phyloP scores from a whole-genome alignment of 2,113 vertebrate species.

The Misgurnus anguillicaudatus region DNA sequence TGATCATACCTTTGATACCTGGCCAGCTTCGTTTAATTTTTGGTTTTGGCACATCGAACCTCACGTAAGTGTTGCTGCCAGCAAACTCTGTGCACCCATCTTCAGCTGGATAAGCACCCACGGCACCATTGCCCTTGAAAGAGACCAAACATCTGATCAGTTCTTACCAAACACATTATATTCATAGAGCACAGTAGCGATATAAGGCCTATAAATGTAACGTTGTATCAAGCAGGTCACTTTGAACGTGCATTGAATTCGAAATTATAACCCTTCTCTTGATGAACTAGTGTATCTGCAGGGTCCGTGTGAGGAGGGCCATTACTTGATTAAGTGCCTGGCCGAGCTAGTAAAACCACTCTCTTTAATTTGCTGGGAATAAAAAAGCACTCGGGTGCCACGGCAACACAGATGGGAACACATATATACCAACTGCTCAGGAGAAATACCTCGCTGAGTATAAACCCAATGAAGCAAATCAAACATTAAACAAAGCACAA shows the following conservation, averaged over 20 bases:
- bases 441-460: background rate
- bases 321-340: constrained; percentile 58
- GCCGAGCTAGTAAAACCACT: constrained; percentile 53
- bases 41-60: constrained; percentile 84
- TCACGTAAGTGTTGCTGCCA: constrained; percentile 78
- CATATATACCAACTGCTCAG: background rate
- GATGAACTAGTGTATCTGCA: constrained; percentile 39
- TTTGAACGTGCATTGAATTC: constrained; percentile 28
- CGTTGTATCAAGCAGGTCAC: constrained; percentile 46
- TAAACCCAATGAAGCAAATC: background rate
- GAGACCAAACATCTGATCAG: constrained; percentile 32
- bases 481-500: background rate
- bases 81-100: constrained; percentile 69
- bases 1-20: constrained; percentile 80
- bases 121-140: constrained; percentile 54
- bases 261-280: constrained; percentile 40
- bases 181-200: background rate
- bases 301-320: constrained; percentile 24
- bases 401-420: background rate
- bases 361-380: constrained; percentile 56
- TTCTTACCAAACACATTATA: constrained; percentile 15
- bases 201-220: background rate
- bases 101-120: constrained; percentile 69
- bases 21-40: constrained; percentile 87
- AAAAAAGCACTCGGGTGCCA: constrained; percentile 24